phyloP scores from a whole-genome alignment of 2,797 vertebrate species.

The Philypnodon macrostomus region DNA sequence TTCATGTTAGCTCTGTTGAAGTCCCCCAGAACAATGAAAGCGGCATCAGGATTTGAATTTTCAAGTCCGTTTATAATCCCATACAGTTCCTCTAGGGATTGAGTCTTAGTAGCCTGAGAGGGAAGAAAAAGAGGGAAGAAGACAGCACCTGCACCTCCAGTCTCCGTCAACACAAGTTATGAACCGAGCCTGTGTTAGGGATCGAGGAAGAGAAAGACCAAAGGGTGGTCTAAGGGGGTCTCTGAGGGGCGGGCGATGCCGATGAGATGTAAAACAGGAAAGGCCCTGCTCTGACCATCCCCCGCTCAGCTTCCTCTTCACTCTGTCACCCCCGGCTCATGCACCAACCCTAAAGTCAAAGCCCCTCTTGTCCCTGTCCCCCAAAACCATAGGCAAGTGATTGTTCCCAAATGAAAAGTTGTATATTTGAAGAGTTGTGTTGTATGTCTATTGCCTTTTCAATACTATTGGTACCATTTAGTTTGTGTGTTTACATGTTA shows the following conservation, averaged over 20 bases:
- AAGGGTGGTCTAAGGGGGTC: slow-evolving; percentile 9
- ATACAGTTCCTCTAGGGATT: too few relatives aligned
- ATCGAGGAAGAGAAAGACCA: slow-evolving; percentile 22
- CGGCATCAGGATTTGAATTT: too few relatives aligned
- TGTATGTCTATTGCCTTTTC: background rate
- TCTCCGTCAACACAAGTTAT: slow-evolving; percentile 48
- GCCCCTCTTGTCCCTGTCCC: slow-evolving; percentile 47
- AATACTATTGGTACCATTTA: too few relatives aligned
- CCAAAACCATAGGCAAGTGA: slow-evolving; percentile 46
- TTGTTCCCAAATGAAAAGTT: slow-evolving; percentile 31
- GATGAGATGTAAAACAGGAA: slow-evolving; percentile 58
- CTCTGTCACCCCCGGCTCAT: slow-evolving; percentile 38
- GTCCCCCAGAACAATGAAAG: too few relatives aligned
- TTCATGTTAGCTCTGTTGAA: too few relatives aligned
- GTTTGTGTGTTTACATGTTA: too few relatives aligned
- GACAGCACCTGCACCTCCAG: slow-evolving; percentile 48
- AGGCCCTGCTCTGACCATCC: slow-evolving; percentile 53
- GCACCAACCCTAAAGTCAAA: slow-evolving; percentile 59
- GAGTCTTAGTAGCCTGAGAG: too few relatives aligned
- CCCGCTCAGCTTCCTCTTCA: slow-evolving; percentile 53
- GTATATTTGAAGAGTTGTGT: slow-evolving; percentile 32
- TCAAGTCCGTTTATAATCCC: too few relatives aligned
- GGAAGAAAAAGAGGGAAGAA: slow-evolving; percentile 6
- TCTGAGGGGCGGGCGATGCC: slow-evolving; percentile 38
- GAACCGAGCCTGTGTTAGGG: slow-evolving; percentile 29